Conservation (phyloP, 2,888 invertebrate species). For the Tenthredo distinguenda region DNA sequence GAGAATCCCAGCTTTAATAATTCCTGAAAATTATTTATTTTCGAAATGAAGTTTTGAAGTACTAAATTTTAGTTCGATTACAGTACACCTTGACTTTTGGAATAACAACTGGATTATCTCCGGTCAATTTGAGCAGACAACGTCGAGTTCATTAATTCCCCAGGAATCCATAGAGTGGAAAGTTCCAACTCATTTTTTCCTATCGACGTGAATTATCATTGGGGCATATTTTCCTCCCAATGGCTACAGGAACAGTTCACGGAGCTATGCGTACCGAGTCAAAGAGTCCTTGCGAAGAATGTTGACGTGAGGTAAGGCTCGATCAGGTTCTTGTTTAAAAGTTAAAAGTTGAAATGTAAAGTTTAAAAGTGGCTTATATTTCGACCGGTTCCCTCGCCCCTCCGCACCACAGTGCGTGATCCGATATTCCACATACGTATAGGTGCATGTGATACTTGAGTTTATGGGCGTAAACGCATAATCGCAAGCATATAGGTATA, state of each 20-base stretch:
- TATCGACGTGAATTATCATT: constrained; percentile 19
- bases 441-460: neutral
- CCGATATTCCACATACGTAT: neutral
- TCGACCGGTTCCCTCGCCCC: constrained; percentile 31
- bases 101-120: neutral
- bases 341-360: neutral
- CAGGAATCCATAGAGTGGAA: constrained; percentile 8
- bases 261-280: constrained; percentile 7
- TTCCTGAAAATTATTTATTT: neutral
- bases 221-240: neutral
- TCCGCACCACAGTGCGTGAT: neutral
- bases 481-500: neutral
- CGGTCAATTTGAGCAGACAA: neutral
- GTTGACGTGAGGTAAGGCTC: constrained; percentile 46
- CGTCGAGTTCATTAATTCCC: constrained; percentile 5
- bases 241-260: neutral
- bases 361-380: constrained; percentile 14
- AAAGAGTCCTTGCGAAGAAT: constrained; percentile 65
- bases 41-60: neutral
- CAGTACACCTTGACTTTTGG: neutral
- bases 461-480: constrained; percentile 1
- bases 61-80: neutral
- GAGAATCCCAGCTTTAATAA: neutral
- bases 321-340: neutral
- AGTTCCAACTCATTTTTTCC: constrained; percentile 1